These are phyloP conservation scores for Bubo blakistoni DNA, from an alignment of 2,113 vertebrate genomes.

Conservation along the genomic window DNA sequence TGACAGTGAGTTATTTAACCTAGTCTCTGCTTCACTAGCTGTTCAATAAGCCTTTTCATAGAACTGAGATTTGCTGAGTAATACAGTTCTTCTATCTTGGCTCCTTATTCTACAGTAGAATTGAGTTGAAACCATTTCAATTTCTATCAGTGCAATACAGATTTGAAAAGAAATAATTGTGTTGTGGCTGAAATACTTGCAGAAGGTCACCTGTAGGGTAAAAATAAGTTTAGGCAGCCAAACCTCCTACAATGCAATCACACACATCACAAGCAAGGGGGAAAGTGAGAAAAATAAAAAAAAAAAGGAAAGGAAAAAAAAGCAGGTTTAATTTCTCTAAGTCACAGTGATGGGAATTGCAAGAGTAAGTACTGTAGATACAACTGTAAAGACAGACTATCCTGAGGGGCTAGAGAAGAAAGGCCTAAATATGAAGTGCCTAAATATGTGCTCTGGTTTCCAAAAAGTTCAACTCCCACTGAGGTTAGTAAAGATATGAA, in stretches of 20 bases:
- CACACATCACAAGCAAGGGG: neutral
- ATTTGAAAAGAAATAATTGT: conserved; percentile 52
- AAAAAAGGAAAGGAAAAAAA: neutral
- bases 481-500: neutral
- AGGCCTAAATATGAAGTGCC: neutral
- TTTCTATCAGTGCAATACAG: conserved; percentile 29
- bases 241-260: neutral
- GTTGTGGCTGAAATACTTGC: neutral
- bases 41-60: conserved; percentile 66
- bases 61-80: conserved; percentile 63
- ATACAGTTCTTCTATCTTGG: conserved; percentile 32
- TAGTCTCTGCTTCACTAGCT: conserved; percentile 63
- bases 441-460: neutral
- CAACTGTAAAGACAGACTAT: neutral
- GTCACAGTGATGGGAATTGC: neutral
- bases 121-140: conserved; percentile 49
- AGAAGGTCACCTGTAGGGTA: conserved; percentile 20
- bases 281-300: rapidly evolving
- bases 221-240: conserved; percentile 21
- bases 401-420: neutral
- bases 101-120: conserved; percentile 44
- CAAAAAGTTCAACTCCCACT: neutral
- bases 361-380: neutral
- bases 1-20: conserved; percentile 73
- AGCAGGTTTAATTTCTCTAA: neutral